Base-by-base conservation (phyloP, 2,797 vertebrate species). In the Tragelaphus eurycerus region DNA sequence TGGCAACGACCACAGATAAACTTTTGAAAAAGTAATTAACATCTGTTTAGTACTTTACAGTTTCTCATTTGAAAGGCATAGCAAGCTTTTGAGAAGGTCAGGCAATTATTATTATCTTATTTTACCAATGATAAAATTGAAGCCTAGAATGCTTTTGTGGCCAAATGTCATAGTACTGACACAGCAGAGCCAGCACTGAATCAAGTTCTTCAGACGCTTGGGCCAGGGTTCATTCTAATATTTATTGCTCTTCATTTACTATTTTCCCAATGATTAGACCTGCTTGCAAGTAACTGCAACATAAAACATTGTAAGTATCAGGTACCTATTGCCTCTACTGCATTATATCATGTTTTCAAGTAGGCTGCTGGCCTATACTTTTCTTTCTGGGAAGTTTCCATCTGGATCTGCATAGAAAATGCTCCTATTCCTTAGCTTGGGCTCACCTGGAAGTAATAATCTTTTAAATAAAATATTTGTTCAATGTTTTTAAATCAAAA, bases 21-120 rank as follows among this genome's bases (percentile, higher is more conserved):
- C 96, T 93, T 96, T 81, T 90, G 57, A 64, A 93, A 96, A 97
- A 88, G 92, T 97, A 97, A 97, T 98, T 97, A 98, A 95, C 94
- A 96, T 97, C 86, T 95, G 89, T 96, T 98, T 97, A 97, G 84
- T 48, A 71, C 93, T 78, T 95, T 95, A 52, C 91, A 95, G 34
- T 96, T 96, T 96, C 94, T 94, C 71, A 97, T 93, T 96, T 94
- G 86, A 90, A 97, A 95, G 74, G 7, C 76, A 88, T 64, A 86
- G 71, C 16, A 86, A 88, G 93, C 81, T 96, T 97, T 92, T 62
- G 55, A 93, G 76, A 96, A 95, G 88, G 76, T 94, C 76, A 96
- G 86, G 62, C 91, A 79, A 83, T 96, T 98, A 97, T 90, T 95
- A 86, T 87, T 91, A 91, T 97, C 94, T 96, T 95, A 89, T 84